These are phyloP conservation scores for Premnoplex brunnescens DNA, from an alignment of 2,797 vertebrate species.

Conservation along the genomic window DNA sequence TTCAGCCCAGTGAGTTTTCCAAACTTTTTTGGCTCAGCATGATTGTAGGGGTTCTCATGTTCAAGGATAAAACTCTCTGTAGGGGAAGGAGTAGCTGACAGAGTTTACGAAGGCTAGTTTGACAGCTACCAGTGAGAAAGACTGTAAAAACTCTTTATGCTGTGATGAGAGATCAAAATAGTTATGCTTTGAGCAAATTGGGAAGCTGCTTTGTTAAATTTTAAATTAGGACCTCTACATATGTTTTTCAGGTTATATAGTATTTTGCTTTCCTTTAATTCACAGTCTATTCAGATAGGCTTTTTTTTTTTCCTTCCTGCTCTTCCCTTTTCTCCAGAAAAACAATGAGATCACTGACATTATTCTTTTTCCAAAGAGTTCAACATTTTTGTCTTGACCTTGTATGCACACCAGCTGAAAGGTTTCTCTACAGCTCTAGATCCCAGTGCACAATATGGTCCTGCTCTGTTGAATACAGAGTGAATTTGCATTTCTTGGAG, in stretches of 20 bases:
- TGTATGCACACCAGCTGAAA: background rate
- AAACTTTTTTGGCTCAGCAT: background rate
- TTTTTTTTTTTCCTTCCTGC: background rate
- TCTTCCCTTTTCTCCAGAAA: background rate
- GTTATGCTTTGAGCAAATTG: background rate
- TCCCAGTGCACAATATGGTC: background rate
- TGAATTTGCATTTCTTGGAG: background rate
- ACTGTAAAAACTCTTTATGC: background rate
- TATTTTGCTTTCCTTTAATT: background rate
- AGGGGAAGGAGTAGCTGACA: background rate
- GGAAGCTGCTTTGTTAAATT: background rate
- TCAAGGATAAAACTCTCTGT: background rate
- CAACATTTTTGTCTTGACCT: background rate
- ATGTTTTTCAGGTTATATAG: background rate
- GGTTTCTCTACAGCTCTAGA: background rate
- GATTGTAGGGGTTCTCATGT: background rate
- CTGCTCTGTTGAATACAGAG: background rate
- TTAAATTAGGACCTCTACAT: background rate
- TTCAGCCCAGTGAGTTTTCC: background rate
- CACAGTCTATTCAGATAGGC: background rate
- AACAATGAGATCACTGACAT: background rate
- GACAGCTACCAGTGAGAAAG: background rate
- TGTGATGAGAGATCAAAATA: background rate
- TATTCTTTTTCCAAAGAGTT: background rate
- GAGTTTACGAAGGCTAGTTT: background rate